Conservation (phyloP, 2,888 invertebrate genomes). For the Sclerodermus sp. region DNA sequence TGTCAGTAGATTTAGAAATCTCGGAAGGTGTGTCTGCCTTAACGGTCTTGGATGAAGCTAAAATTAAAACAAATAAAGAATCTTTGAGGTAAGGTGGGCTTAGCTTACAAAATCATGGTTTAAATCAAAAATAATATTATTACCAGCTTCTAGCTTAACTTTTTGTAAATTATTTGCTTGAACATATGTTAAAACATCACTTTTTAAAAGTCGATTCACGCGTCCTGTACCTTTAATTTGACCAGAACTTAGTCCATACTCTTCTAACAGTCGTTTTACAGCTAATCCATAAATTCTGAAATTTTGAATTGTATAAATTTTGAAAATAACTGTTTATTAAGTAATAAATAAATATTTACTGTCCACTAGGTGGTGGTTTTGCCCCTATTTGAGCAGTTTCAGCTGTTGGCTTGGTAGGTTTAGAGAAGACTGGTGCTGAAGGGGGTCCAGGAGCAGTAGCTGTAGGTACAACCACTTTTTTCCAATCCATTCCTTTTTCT, state of each 20-base stretch:
- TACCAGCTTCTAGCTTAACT: constrained; percentile 46
- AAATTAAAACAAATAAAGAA: no score
- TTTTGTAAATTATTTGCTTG: constrained; percentile 56
- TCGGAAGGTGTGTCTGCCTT: neutral
- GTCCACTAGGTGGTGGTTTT: constrained; percentile 35
- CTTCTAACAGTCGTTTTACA: constrained; percentile 63
- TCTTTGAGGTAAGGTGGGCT: no score
- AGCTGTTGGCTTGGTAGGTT: constrained; percentile 17
- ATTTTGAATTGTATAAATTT: neutral
- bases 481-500: constrained; percentile 66
- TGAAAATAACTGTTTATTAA: constrained; percentile 1
- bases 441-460: constrained; percentile 15
- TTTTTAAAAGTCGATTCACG: constrained; percentile 64
- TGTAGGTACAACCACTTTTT: constrained; percentile 56
- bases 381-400: constrained; percentile 11
- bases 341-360: constrained; percentile 32
- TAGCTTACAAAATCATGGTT: neutral
- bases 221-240: constrained; percentile 63
- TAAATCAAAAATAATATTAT: neutral
- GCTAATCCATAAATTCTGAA: constrained; percentile 63
- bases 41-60: neutral
- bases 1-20: neutral
- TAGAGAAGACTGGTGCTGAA: no score
- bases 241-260: constrained; percentile 60
- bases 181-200: constrained; percentile 61